These are phyloP conservation scores for Marronus borbonicus DNA, from an alignment of 2,888 invertebrate species.

Conservation along the genomic window DNA sequence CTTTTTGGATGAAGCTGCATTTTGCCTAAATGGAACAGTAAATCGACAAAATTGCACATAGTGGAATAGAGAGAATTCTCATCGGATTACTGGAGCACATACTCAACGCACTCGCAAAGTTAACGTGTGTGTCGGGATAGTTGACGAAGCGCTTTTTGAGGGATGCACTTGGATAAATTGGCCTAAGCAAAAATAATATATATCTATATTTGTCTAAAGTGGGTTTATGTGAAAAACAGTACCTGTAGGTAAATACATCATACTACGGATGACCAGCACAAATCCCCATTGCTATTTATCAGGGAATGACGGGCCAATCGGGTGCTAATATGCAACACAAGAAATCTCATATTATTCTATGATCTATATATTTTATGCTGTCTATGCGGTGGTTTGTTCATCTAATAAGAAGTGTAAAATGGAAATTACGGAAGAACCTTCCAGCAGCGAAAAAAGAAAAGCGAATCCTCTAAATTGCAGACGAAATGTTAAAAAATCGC, in stretches of 20 bases:
- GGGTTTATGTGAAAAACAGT: neutral
- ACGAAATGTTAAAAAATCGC: conserved; percentile 9
- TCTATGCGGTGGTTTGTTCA: neutral
- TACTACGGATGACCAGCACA: neutral
- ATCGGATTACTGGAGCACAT: no score
- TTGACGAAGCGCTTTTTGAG: no score
- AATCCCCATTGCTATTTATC: neutral
- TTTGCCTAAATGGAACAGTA: no score
- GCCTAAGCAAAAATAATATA: neutral
- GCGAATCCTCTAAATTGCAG: neutral
- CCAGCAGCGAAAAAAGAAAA: conserved; percentile 2
- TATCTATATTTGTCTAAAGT: neutral
- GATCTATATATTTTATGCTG: neutral
- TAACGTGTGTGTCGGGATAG: no score
- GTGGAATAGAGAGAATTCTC: no score
- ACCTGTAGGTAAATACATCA: neutral
- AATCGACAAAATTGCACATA: no score
- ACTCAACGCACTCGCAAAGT: no score
- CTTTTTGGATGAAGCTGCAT: no score
- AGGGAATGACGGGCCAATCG: neutral
- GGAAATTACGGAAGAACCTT: conserved; percentile 9
- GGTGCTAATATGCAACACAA: neutral
- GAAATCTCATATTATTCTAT: neutral
- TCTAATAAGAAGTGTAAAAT: neutral
- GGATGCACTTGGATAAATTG: no score